Evolutionary conservation across 2,113 vertebrate species (phyloP), one percentile per base, ranked within the genome.

Genomic region (Odobenus rosmarus): DNA sequence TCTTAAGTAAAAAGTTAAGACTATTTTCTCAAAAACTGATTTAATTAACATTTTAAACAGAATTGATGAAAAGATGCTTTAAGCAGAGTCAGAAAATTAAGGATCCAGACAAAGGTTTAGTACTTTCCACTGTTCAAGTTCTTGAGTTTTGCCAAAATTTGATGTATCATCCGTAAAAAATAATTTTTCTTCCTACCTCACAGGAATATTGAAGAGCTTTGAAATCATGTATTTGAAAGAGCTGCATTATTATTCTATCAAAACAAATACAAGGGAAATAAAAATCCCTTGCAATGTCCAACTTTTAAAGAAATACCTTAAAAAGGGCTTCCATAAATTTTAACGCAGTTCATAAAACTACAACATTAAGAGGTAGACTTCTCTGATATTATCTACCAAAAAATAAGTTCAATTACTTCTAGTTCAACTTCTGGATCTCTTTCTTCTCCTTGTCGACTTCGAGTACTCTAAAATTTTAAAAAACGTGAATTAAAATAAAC

Each of bases 401-500:
- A 98, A 98, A 97, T 93, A 97, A 96, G 92, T 94, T 85, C 86
- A 55, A 98, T 99, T 99, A 99, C 99, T 98, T 99, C 99, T 97
- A 99, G 99, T 98, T 99, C 99, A 97, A 99, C 99, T 98, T 99
- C 99, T 0, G 99, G 99, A 97, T 99, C 99, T 98, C 99, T 99
- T 98, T 99, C 99, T 99, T 99, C 99, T 86, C 99, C 99, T 98
- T 99, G 99, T 87, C 99, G 99, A 99, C 99, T 99, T 96, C 99
- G 99, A 83, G 99, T 99, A 98, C 99, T 99, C 99, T 99, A 98
- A 77, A 96, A 98, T 24, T 80, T 96, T 95, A 98, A 98, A 55
- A 90, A 93, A 97, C 72, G 42, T 85, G 21, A 96, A 98, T 95
- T 90, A 96, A 96, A 95, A 95, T 26, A 85, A 96, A 77, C 55